phyloP scores from a whole-genome alignment of 2,113 vertebrate species.

The Sylvietta virens region DNA sequence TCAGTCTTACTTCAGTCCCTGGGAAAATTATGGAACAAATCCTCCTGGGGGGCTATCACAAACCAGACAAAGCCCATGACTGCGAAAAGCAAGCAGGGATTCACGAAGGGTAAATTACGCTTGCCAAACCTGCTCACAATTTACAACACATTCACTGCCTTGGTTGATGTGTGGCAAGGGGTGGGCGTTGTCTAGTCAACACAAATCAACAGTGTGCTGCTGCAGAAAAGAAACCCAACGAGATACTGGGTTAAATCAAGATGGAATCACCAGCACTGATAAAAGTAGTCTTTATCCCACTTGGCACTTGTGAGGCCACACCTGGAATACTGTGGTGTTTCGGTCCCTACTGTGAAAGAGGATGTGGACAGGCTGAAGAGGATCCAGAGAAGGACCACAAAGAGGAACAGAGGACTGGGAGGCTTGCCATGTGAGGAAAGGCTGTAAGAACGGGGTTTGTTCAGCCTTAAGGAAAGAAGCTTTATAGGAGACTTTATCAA shows the following conservation, averaged over 20 bases:
- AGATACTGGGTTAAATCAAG: not conserved
- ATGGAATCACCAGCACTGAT: not conserved
- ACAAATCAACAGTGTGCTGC: accelerated
- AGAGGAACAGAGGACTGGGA: not conserved
- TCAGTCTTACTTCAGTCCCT: not conserved
- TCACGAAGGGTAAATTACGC: accelerated
- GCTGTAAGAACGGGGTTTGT: not conserved
- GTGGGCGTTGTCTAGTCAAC: not conserved
- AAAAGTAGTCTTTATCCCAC: not conserved
- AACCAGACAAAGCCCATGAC: not conserved
- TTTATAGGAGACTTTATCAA: not conserved
- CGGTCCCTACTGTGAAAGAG: not conserved
- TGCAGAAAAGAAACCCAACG: not conserved
- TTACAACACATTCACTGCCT: accelerated
- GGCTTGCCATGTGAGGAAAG: not conserved
- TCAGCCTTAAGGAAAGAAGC: not conserved
- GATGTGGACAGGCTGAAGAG: not conserved
- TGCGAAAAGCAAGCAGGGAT: not conserved
- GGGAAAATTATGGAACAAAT: not conserved
- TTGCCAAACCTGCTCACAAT: not conserved
- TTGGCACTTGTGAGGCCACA: not conserved
- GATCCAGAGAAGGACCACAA: not conserved
- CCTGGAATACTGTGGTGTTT: not conserved
- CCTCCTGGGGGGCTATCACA: too few species aligned
- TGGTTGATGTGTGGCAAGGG: not conserved